Conservation (phyloP, 2,888 invertebrate genomes). For the Lobophora halterata region DNA sequence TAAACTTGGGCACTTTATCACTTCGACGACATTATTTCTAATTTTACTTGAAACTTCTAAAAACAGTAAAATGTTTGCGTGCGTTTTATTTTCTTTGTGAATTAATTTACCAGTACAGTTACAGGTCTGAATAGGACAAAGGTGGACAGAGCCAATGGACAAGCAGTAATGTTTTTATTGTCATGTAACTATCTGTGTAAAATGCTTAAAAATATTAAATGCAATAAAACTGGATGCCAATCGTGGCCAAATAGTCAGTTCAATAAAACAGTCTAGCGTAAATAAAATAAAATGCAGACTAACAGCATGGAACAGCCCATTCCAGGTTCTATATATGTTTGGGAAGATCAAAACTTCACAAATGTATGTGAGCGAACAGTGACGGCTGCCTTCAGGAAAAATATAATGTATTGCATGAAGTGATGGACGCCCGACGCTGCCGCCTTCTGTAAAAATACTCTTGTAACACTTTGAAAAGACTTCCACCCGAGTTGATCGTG, state of each 20-base stretch:
- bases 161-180: too few species aligned
- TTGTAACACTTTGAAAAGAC: conserved; percentile 55
- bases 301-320: conserved; percentile 28
- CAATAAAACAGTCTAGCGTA: conserved; percentile 14
- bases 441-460: conserved; percentile 40
- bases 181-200: too few species aligned
- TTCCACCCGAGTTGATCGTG: conserved; percentile 45
- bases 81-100: conserved; percentile 25
- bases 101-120: too few species aligned
- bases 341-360: conserved; percentile 41
- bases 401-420: conserved; percentile 55
- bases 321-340: conserved; percentile 30
- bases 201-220: too few species aligned
- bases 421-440: conserved; percentile 34
- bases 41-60: conserved; percentile 30
- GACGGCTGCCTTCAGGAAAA: conserved; percentile 56
- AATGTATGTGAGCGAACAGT: conserved; percentile 42
- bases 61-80: conserved; percentile 37
- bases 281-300: conserved; percentile 29
- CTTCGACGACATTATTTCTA: conserved; percentile 20
- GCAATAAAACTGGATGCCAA: too few species aligned
- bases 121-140: conserved; percentile 15
- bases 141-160: conserved; percentile 40
- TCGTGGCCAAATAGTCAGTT: conserved; percentile 6
- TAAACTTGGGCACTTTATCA: conserved; percentile 23